These are phyloP conservation scores for Phoxinus phoxinus DNA, from an alignment of 2,113 vertebrate genomes.

Conservation along the genomic window DNA sequence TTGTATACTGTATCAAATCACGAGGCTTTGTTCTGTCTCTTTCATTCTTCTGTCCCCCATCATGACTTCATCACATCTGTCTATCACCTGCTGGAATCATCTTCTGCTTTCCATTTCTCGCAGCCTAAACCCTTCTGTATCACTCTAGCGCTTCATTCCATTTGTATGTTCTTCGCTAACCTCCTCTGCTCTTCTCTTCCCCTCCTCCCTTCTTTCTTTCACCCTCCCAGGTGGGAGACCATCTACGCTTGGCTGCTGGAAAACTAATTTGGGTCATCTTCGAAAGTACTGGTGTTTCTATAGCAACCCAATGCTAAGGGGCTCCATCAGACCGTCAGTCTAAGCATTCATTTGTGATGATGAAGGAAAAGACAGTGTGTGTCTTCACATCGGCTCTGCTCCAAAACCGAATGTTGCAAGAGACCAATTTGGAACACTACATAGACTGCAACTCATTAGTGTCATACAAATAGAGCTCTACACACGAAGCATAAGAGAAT, in stretches of 20 bases:
- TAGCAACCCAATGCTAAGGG: constrained; percentile 68
- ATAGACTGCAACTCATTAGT: neutral
- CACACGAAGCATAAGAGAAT: neutral
- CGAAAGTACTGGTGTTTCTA: constrained; percentile 67
- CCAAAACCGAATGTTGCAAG: neutral
- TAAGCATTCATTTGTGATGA: constrained; percentile 29
- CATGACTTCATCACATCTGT: constrained; percentile 31
- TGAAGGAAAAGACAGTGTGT: constrained; percentile 31
- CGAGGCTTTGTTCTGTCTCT: constrained; percentile 13
- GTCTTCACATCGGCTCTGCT: constrained; percentile 6
- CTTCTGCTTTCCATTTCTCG: constrained; percentile 7
- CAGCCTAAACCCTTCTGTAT: neutral
- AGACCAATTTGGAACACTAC: neutral
- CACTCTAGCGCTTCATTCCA: constrained; percentile 12
- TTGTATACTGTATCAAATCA: constrained; percentile 19
- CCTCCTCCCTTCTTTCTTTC: constrained; percentile 25
- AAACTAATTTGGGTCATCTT: constrained; percentile 79
- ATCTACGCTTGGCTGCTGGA: constrained; percentile 68
- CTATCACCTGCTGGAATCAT: neutral
- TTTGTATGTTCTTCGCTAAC: constrained; percentile 41
- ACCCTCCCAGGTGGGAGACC: constrained; percentile 57
- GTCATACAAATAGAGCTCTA: neutral
- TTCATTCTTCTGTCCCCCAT: constrained; percentile 2
- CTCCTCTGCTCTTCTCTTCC: constrained; percentile 27
- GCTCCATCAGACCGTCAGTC: constrained; percentile 23